Evolutionary conservation across 1,140 invertebrate species (phyloP).

Genomic region (Musca domestica): DNA sequence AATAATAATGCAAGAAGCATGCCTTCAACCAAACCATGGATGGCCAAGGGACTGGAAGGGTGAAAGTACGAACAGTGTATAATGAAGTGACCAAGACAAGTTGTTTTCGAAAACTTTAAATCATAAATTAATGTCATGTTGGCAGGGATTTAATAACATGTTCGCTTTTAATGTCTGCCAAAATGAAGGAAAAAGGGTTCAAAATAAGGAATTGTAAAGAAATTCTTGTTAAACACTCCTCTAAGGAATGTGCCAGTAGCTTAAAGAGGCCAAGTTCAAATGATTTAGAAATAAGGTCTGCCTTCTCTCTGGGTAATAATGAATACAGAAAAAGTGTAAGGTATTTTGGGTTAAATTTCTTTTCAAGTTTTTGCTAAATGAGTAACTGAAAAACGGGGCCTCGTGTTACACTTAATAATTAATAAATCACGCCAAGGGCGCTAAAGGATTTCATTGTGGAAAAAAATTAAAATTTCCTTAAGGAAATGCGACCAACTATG

Average conservation of each 20-base stretch:
- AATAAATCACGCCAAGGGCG: conserved; percentile 23
- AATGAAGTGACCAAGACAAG: conserved; percentile 7
- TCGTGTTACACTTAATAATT: conserved; percentile 22
- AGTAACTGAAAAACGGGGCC: not conserved
- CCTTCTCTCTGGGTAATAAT: not conserved
- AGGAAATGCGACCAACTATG: not conserved
- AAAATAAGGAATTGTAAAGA: too few relatives aligned
- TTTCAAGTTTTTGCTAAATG: too few relatives aligned
- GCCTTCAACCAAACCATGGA: too few relatives aligned
- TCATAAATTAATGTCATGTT: conserved; percentile 19
- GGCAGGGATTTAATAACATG: conserved; percentile 5
- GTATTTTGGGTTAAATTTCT: too few relatives aligned
- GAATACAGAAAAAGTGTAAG: not conserved
- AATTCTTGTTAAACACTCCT: too few relatives aligned
- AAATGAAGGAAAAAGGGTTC: too few relatives aligned
- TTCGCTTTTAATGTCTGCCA: not conserved
- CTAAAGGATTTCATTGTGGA: not conserved
- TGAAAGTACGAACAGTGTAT: too few relatives aligned
- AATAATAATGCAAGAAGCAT: conserved; percentile 32
- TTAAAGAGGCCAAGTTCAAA: too few relatives aligned
- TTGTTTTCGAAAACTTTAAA: not conserved
- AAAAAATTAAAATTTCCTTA: not conserved
- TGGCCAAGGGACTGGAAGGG: not conserved
- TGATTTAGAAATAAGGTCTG: not conserved
- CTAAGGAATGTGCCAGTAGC: too few relatives aligned